A percentile compares a stretch with the other conserved stretches of the same genome.
phyloP scores from a whole-genome alignment of 1,140 invertebrate genomes.

The Pantala flavescens region DNA sequence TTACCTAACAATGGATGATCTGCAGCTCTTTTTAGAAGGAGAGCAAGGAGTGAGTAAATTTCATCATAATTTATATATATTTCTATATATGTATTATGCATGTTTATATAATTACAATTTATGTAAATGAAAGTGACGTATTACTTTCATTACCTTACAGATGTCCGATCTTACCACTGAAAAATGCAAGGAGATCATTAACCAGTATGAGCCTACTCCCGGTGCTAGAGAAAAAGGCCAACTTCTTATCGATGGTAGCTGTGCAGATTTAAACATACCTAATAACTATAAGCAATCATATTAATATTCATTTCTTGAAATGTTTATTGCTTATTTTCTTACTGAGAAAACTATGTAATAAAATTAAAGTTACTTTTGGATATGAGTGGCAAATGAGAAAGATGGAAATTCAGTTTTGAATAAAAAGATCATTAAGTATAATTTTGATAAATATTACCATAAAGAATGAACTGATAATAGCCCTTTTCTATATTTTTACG shows the following conservation, averaged over 20 bases:
- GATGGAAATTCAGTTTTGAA: too few species aligned
- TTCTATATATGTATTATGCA: too few species aligned
- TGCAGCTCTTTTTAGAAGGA: conserved; percentile 50
- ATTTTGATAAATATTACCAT: too few species aligned
- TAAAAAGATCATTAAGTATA: too few species aligned
- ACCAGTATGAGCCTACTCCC: conserved; percentile 45
- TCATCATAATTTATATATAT: too few species aligned
- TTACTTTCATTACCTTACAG: conserved; percentile 29
- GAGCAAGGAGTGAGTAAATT: conserved; percentile 47
- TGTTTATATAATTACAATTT: too few species aligned
- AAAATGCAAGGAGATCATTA: conserved; percentile 43
- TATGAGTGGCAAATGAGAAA: too few species aligned
- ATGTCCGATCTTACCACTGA: conserved; percentile 42
- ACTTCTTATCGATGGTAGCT: conserved; percentile 49
- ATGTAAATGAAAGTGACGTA: too few species aligned
- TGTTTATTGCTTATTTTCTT: too few species aligned
- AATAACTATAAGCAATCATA: too few species aligned
- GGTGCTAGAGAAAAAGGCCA: conserved; percentile 43
- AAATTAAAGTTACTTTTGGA: not conserved
- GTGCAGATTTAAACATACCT: not conserved
- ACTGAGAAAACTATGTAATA: not conserved
- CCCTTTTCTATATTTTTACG: conserved; percentile 10
- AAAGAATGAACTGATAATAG: too few species aligned
- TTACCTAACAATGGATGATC: conserved; percentile 47
- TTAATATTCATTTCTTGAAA: too few species aligned